phyloP scores from a whole-genome alignment of 2,888 invertebrate species.

The Hymenopus coronatus region DNA sequence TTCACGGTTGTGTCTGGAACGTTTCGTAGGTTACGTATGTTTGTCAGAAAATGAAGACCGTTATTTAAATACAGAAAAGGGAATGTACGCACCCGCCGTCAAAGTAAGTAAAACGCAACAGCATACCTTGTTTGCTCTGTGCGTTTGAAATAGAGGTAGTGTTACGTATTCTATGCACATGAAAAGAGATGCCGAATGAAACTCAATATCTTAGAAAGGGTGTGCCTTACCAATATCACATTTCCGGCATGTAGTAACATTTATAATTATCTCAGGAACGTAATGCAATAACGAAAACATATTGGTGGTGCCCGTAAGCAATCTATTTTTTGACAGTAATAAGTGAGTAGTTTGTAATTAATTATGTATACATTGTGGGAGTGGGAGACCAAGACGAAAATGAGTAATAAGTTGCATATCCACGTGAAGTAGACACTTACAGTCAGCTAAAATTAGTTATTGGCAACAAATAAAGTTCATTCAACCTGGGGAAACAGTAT shows the following conservation, averaged over 20 bases:
- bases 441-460: too few relatives aligned
- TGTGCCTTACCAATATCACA: not conserved
- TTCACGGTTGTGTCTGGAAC: not conserved
- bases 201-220: not conserved
- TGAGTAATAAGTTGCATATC: not conserved
- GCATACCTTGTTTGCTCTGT: not conserved
- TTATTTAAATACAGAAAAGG: not conserved
- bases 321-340: not conserved
- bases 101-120: not conserved
- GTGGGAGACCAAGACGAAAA: not conserved
- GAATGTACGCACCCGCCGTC: not conserved
- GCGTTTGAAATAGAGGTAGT: not conserved
- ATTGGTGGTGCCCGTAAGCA: not conserved
- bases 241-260: not conserved
- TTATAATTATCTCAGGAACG: not conserved
- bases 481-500: too few relatives aligned
- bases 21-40: not conserved
- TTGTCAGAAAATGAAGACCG: not conserved
- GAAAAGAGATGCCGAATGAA: not conserved
- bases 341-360: not conserved
- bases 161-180: not conserved
- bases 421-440: too few relatives aligned
- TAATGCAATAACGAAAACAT: not conserved
- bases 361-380: not conserved
- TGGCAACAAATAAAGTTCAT: too few relatives aligned